Conservation (phyloP, 2,113 vertebrate genomes). For the Apteryx owenii region DNA sequence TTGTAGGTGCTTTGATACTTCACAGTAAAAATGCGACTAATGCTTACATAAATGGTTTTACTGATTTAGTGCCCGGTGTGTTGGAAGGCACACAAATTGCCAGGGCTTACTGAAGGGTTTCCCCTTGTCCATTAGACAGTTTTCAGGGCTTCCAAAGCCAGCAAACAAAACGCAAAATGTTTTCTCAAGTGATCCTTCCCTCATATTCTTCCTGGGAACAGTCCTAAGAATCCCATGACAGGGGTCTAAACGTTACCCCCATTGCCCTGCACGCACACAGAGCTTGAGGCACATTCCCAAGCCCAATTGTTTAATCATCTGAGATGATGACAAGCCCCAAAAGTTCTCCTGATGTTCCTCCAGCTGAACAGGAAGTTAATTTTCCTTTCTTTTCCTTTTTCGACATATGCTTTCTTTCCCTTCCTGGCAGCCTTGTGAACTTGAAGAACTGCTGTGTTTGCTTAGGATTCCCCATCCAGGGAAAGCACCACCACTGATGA, state of each 20-base stretch:
- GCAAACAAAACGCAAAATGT: background rate
- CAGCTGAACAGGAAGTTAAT: background rate
- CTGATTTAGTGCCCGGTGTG: too few relatives aligned
- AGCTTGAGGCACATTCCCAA: background rate
- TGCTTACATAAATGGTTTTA: background rate
- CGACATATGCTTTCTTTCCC: too few relatives aligned
- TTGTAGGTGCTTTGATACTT: background rate
- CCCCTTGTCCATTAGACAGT: background rate
- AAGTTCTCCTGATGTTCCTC: background rate
- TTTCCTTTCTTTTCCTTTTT: background rate
- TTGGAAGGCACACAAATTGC: background rate
- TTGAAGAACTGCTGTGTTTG: background rate
- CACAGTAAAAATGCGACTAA: background rate
- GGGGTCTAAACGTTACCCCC: background rate
- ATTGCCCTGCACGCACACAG: background rate
- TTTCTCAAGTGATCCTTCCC: background rate
- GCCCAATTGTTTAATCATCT: background rate
- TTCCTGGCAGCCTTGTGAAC: background rate
- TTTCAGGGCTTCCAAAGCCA: background rate
- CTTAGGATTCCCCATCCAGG: accelerated
- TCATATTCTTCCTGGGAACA: background rate
- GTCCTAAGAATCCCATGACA: background rate
- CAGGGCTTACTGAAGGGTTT: background rate
- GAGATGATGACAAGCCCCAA: background rate
- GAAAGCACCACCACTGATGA: too few relatives aligned